Conservation (phyloP, 2,113 vertebrate genomes). For the Podiceps cristatus region DNA sequence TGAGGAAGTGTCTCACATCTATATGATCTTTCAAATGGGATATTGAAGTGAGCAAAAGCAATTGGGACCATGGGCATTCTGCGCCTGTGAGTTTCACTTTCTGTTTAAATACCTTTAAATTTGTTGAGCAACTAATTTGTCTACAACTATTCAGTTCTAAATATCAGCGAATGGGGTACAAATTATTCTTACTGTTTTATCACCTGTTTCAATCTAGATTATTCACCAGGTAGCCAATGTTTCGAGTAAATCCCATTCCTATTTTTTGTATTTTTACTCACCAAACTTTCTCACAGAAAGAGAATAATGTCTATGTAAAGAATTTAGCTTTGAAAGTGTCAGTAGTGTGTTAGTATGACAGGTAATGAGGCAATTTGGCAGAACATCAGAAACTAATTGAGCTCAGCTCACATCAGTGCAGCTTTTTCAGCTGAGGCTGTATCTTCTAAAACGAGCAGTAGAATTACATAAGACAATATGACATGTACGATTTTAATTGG, state of each 20-base stretch:
- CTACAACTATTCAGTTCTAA: not conserved
- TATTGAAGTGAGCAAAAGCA: not conserved
- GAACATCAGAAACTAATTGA: slow-evolving; percentile 81
- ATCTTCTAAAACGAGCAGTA: slow-evolving; percentile 60
- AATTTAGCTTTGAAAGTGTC: slow-evolving; percentile 55
- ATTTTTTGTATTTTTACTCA: slow-evolving; percentile 33
- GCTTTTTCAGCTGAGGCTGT: slow-evolving; percentile 60
- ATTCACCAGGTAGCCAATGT: slow-evolving; percentile 35
- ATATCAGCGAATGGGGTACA: not conserved
- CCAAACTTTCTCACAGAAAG: slow-evolving; percentile 49
- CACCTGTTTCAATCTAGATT: not conserved
- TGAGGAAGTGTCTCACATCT: not conserved
- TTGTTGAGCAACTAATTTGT: not conserved
- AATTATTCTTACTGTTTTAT: not conserved
- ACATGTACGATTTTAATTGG: slow-evolving; percentile 80
- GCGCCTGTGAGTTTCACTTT: not conserved
- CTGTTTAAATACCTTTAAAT: not conserved
- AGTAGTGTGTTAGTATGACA: slow-evolving; percentile 62
- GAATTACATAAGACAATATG: slow-evolving; percentile 76
- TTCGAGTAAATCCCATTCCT: slow-evolving; percentile 36
- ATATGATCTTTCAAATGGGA: not conserved
- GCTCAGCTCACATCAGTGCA: slow-evolving; percentile 72
- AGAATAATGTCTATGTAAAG: slow-evolving; percentile 40
- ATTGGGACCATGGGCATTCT: not conserved
- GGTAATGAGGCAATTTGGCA: slow-evolving; percentile 81